Base-by-base conservation (phyloP, 1,140 invertebrate genomes). In the Plutomurus gul region DNA sequence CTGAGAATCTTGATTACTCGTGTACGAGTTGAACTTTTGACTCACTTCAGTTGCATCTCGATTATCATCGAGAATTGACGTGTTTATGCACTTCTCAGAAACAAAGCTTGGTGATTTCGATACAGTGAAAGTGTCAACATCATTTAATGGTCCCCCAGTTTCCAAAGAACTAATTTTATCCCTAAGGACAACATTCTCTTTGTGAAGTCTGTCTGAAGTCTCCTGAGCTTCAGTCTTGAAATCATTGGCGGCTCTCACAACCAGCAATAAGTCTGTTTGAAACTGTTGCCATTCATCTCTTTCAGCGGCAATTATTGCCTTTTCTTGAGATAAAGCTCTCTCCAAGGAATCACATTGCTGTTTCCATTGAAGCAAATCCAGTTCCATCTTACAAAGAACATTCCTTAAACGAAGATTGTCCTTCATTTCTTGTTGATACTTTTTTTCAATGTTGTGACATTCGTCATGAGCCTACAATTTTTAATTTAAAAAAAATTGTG, bases 231-330 rank as follows among this genome's bases (percentile, higher is more conserved):
- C 93, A 25, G 93, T 94, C 86, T 96, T 96, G 87, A 97, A 96
- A 85, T 97, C 95, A 87, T 97, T 97, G 11, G 96, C 96, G 8
- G 98, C 95, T 20, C 95, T 89, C 0, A 98, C 96, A 0, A 96
- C 95, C 87, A 95, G 95, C 33, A 97, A 88, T 0, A 98, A 88
- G 87, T 98, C 96, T 77, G 92, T 92, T 86, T 97, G 95, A 88
- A 97, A 97, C 85, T 96, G 94, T 84, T 94, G 91, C 96, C 96
- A 98, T 87, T 97, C 95, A 13, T 92, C 89, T 81, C 90, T 91
- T 85, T 92, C 91, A 81, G 89, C 87, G 71, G 88, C 85, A 30
- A 91, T 87, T 74, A 90, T 85, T 76, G 89, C 89, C 39, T 89
- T 89, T 81, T 92, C 88, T 47, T 92, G 90, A 3, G 88, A 87